These are phyloP conservation scores for Gymnarchus niloticus DNA, from an alignment of 2,113 vertebrate genomes.

Conservation along the genomic window DNA sequence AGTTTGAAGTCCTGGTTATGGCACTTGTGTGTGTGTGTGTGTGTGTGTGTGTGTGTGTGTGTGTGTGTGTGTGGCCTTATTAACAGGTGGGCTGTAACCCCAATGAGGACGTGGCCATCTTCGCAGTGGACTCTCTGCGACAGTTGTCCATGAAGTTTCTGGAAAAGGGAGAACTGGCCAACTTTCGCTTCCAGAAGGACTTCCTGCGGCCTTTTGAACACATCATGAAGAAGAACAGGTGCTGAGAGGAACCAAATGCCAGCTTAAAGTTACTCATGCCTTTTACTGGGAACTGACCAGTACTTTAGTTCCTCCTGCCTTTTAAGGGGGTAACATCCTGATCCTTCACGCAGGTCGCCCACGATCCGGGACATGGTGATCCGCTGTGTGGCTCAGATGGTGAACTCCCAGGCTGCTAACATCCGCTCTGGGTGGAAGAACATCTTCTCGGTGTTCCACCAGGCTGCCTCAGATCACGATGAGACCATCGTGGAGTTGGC, in stretches of 20 bases:
- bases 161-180: conserved; percentile 94
- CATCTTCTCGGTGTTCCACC: conserved; percentile 95
- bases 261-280: background rate
- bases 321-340: background rate
- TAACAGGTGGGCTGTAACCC: conserved; percentile 91
- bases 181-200: conserved; percentile 98
- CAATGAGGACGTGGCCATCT: conserved; percentile 96
- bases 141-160: conserved; percentile 98
- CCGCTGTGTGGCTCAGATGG: conserved; percentile 94
- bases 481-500: conserved; percentile 92
- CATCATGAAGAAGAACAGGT: conserved; percentile 99
- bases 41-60: no score
- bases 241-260: conserved; percentile 13
- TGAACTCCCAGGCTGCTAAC: conserved; percentile 89
- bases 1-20: background rate
- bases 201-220: conserved; percentile 95
- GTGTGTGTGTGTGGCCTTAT: background rate
- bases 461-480: conserved; percentile 87
- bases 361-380: conserved; percentile 98
- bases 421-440: conserved; percentile 99
- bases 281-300: background rate
- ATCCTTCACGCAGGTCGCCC: conserved; percentile 67
- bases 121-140: conserved; percentile 91
- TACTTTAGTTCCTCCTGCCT: background rate
- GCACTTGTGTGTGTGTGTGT: background rate